Evolutionary conservation across 2,797 vertebrate species (phyloP), one percentile per base, ranked within the genome.

Genomic region (Parambassis ranga): DNA sequence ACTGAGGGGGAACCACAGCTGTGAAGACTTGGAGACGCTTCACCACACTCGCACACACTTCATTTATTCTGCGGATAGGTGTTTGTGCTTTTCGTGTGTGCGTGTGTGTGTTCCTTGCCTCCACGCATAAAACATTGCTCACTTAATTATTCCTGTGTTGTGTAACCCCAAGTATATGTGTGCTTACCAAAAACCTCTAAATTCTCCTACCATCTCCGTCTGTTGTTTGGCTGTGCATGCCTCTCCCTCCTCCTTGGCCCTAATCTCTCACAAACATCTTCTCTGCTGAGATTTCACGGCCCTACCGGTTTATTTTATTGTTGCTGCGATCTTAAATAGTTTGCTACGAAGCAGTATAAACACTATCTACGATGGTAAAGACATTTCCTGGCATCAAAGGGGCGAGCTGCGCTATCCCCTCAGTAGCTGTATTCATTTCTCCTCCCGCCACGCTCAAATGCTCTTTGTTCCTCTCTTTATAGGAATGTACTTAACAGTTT

Each of bases 401-500:
- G 57, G 44, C 8, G 55, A 76, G 79, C 78, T 52, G 79, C 51
- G 71, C 81, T 71, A 79, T 84, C 81, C 81, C 81, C 79, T 86
- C 68, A 85, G 81, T 87, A 83, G 84, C 86, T 80, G 80, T 81
- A 83, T 87, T 87, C 83, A 79, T 87, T 82, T 86, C 77, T 86
- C 72, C 76, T 73, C 68, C 81, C 58, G 70, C 79, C 81, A 71
- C 47, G 77, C 84, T 89, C 81, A 86, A 84, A 77, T 71, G 49
- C 81, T 79, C 87, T 91, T 91, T 90, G 87, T 91, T 90, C 87
- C 80, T 84, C 80, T 82, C 81, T 84, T 88, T 88, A 80, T 83
- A 87, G 85, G 83, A 89, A 86, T 86, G 86, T 87, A 87, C 86
- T 88, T 86, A 88, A 88, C 87, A 83, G 86, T 89, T 90, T 77